Conservation (phyloP, 2,797 vertebrate species). For the Melanotaenia parkinsoni region DNA sequence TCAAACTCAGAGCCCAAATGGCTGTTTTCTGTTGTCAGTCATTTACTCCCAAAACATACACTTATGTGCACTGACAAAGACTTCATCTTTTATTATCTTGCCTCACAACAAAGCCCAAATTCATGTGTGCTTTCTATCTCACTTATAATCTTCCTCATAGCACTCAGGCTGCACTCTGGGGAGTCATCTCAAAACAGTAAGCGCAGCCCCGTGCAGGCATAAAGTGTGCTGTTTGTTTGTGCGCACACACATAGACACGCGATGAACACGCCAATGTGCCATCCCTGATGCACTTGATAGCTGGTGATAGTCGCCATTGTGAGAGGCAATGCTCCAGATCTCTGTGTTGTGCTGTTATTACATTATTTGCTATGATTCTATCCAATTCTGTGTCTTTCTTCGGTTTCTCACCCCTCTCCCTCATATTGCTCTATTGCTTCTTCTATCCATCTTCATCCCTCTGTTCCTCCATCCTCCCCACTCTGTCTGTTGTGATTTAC, state of each 20-base stretch:
- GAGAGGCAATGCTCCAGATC: constrained; percentile 68
- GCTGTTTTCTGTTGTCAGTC: constrained; percentile 79
- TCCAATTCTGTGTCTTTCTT: constrained; percentile 49
- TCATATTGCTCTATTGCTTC: constrained; percentile 39
- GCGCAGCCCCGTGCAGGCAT: constrained; percentile 47
- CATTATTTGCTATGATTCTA: constrained; percentile 72
- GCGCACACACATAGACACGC: constrained; percentile 20
- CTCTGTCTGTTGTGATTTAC: constrained; percentile 67
- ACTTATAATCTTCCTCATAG: constrained; percentile 75
- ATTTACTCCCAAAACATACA: constrained; percentile 76
- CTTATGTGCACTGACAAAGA: constrained; percentile 68
- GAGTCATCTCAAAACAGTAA: constrained; percentile 69
- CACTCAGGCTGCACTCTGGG: constrained; percentile 72
- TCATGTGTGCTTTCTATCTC: constrained; percentile 73
- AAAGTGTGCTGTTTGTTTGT: constrained; percentile 40
- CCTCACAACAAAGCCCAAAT: constrained; percentile 76
- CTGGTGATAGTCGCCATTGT: constrained; percentile 74
- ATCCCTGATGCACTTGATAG: constrained; percentile 68
- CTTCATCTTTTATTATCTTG: constrained; percentile 74
- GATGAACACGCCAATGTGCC: not conserved
- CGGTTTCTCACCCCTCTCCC: constrained; percentile 36
- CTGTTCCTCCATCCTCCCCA: constrained; percentile 34
- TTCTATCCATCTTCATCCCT: constrained; percentile 37
- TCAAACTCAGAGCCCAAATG: constrained; percentile 67
- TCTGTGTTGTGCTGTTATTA: constrained; percentile 75